Evolutionary conservation across 2,113 vertebrate genomes (phyloP), one percentile per base, ranked within the genome.

Genomic region (Donacobius atricapilla): DNA sequence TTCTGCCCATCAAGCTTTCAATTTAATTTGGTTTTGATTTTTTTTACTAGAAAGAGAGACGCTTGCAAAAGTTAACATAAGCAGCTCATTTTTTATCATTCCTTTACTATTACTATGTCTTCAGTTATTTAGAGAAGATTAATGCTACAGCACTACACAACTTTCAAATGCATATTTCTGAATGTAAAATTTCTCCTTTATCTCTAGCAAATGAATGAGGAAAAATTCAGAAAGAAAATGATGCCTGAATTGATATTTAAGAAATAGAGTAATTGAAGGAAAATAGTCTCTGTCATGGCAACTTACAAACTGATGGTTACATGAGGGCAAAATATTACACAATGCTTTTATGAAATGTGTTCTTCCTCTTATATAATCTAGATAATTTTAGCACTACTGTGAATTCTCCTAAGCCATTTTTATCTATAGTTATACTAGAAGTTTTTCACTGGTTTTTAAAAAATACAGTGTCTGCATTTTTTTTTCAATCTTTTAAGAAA

Each of bases 321-420:
- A 31, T 45, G 63, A 90, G 47, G 44, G 63, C 48, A 91, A 78
- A 88, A 93, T 94, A 87, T 96, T 89, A 73, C 66, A 66, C 77
- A 91, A 82, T 85, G 13, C 13, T 77, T 94, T 69, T 88, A 88
- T 82, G 60, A 94, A 87, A 72, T 90, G 20, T 82, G 14, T 66
- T 77, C 56, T 58, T 92, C 44, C 44, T 91, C 53, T 94, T 95
- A 93, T 89, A 48, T 94, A 95, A 96, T 87, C 57, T 56, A 33
- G 81, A 89, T 90, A 89, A 89, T 94, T 94, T 95, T 96, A 94
- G 81, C 50, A 85, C 39, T 53, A 61, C 82, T 89, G 77, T 65
- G 69, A 84, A 33, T 83, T 91, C 44, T 94, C 31, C 45, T 45
- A 61, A 90, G 61, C 57, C 57, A 57, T 66, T 89, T 93, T 54